These are phyloP conservation scores for Semnornis frantzii DNA, from an alignment of 2,113 vertebrate species.

Conservation along the genomic window DNA sequence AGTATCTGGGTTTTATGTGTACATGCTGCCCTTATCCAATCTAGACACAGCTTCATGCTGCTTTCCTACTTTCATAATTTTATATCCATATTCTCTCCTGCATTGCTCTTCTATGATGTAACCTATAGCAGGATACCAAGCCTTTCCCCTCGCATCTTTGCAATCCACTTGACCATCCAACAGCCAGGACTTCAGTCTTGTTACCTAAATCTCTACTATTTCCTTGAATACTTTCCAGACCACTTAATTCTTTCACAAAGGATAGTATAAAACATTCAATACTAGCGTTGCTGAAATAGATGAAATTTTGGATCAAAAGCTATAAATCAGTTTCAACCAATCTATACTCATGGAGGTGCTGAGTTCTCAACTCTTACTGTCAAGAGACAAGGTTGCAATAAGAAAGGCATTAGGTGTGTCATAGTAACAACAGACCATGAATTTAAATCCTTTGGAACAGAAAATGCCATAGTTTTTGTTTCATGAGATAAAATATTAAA, in stretches of 20 bases:
- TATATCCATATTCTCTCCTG: not conserved
- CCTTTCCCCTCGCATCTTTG: not conserved
- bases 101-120: not conserved
- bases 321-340: not conserved
- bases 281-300: not conserved
- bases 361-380: not conserved
- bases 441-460: rapidly evolving
- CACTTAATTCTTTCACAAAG: not conserved
- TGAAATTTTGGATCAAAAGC: not conserved
- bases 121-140: not conserved
- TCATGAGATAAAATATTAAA: not conserved
- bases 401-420: not conserved
- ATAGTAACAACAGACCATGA: not conserved
- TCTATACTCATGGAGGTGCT: not conserved
- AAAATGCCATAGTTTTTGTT: not conserved
- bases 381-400: not conserved
- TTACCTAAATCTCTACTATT: not conserved
- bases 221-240: not conserved
- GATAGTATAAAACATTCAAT: not conserved
- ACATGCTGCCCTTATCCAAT: not conserved
- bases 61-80: not conserved
- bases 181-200: not conserved
- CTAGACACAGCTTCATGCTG: not conserved
- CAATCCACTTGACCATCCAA: too few relatives aligned
- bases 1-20: not conserved